A percentile compares a stretch with the other conserved stretches of the same genome.
Conservation (phyloP, 1,140 invertebrate genomes). For the Lepeophtheirus salmonis region DNA sequence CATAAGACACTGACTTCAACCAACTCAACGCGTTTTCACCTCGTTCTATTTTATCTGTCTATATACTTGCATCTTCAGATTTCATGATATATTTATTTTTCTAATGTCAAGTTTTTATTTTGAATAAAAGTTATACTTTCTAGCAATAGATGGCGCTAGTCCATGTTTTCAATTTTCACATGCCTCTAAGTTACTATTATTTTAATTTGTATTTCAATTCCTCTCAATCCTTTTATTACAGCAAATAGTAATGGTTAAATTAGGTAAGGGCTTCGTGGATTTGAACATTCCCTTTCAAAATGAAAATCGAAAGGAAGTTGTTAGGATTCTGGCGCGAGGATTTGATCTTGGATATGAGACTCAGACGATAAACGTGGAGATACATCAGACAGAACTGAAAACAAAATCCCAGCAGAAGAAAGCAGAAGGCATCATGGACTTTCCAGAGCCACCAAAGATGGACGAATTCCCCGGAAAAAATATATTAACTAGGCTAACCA, state of each 20-base stretch:
- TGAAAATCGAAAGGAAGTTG: neutral
- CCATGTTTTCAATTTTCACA: no score
- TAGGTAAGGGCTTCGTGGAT: constrained; percentile 4
- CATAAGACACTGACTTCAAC: no score
- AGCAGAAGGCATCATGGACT: neutral
- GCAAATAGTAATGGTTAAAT: neutral
- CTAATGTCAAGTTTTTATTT: no score
- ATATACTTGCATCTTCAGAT: no score
- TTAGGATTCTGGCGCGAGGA: neutral
- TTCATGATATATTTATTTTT: no score
- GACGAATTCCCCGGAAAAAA: neutral
- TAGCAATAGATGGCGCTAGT: no score
- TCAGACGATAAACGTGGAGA: neutral
- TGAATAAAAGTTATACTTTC: no score
- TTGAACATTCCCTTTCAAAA: constrained; percentile 5
- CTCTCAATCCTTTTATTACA: no score
- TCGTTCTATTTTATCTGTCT: no score
- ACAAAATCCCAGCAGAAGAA: neutral
- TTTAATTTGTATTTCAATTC: no score
- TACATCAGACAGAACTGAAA: constrained; percentile 8
- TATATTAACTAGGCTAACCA: constrained; percentile 6
- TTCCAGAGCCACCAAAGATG: constrained; percentile 13
- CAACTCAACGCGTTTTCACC: no score
- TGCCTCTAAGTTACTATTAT: no score
- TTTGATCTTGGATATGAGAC: constrained; percentile 11